These are phyloP conservation scores for Augochlora pura DNA, from an alignment of 1,140 invertebrate genomes.

Conservation along the genomic window DNA sequence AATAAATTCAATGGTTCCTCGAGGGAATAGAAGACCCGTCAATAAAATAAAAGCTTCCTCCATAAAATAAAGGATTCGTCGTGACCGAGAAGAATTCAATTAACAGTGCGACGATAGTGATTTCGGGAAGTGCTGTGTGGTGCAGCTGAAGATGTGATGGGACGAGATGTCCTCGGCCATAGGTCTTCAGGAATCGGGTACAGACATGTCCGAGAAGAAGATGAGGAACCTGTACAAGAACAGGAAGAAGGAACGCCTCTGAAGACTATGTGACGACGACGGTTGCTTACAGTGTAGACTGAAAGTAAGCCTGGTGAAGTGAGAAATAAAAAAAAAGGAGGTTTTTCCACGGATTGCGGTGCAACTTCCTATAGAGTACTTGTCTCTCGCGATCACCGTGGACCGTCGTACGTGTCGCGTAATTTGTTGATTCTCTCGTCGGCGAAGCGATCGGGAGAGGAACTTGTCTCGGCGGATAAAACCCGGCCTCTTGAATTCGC, in stretches of 20 bases:
- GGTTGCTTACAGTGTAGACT: neutral
- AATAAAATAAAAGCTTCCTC: too few relatives aligned
- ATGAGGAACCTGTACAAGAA: slow-evolving; percentile 1
- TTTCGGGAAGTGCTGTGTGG: neutral
- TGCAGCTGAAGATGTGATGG: slow-evolving; percentile 29
- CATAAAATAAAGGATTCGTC: too few relatives aligned
- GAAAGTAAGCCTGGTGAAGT: neutral
- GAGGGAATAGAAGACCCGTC: too few relatives aligned
- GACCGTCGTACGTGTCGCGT: neutral
- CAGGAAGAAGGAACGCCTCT: neutral
- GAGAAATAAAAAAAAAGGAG: too few relatives aligned
- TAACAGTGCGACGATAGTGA: too few relatives aligned
- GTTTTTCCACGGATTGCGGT: neutral
- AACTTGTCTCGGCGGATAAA: neutral
- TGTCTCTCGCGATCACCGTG: neutral
- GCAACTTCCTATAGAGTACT: too few relatives aligned
- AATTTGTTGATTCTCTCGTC: neutral
- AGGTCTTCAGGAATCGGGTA: neutral
- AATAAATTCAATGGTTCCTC: too few relatives aligned
- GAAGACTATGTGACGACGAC: neutral
- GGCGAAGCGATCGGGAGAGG: neutral
- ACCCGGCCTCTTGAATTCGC: neutral
- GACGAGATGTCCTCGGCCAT: neutral
- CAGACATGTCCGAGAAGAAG: slow-evolving; percentile 24
- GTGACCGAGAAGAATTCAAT: too few relatives aligned